Evolutionary conservation across 1,140 invertebrate genomes (phyloP).

Genomic region (Hestina assimilis): DNA sequence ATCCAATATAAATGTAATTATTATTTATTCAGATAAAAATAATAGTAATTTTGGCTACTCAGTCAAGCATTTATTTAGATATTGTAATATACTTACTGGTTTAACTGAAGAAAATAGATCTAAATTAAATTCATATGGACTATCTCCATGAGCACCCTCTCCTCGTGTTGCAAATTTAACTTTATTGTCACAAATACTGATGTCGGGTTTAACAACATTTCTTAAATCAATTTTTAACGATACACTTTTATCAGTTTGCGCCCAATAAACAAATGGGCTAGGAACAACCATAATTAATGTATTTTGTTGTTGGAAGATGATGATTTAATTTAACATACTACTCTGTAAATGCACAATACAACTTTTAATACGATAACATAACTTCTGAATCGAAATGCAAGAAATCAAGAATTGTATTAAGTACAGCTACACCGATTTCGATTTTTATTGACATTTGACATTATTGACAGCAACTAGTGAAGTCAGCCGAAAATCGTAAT

Average conservation of each 20-base stretch:
- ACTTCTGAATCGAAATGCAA: too few relatives aligned
- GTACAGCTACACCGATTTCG: too few relatives aligned
- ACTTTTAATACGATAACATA: too few relatives aligned
- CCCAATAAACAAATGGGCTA: slow-evolving; percentile 95
- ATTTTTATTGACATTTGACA: too few relatives aligned
- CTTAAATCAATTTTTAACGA: slow-evolving; percentile 91
- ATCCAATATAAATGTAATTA: too few relatives aligned
- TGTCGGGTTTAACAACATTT: slow-evolving; percentile 83
- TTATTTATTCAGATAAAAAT: too few relatives aligned
- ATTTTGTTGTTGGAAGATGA: not conserved
- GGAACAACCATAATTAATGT: slow-evolving; percentile 60
- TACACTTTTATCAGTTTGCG: slow-evolving; percentile 88
- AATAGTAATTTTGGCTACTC: not conserved
- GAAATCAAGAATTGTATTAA: too few relatives aligned
- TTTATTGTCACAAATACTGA: slow-evolving; percentile 80
- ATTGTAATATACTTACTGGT: slow-evolving; percentile 31
- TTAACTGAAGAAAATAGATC: slow-evolving; percentile 85
- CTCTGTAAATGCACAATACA: too few relatives aligned
- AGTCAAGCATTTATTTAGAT: not conserved
- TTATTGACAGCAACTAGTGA: too few relatives aligned
- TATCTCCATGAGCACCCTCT: slow-evolving; percentile 83
- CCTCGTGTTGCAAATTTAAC: slow-evolving; percentile 83
- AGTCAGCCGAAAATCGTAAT: too few relatives aligned
- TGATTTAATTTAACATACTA: not conserved
- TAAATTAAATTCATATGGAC: slow-evolving; percentile 86